Base-by-base conservation (phyloP, 2,113 vertebrate species). In the Chionodraco myersi region DNA sequence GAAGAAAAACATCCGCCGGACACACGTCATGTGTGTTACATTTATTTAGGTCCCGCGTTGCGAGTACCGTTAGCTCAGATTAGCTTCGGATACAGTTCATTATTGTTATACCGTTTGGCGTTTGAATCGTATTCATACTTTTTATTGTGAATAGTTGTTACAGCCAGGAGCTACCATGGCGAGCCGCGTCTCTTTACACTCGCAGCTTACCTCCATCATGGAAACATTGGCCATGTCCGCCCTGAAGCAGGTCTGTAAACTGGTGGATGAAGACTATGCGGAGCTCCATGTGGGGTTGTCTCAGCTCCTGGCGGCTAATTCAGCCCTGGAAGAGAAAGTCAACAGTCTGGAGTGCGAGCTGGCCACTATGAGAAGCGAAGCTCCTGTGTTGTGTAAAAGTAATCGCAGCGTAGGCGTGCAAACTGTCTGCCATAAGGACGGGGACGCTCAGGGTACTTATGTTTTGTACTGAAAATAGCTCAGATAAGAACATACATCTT, bases 201-300 rank as follows among this genome's bases (percentile, higher is more conserved):
- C 86, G 0, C 90, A 92, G 82, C 88, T 95, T 15, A 85, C 91
- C 66, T 89, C 90, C 83, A 86, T 94, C 48, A 91, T 94, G 90
- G 93, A 94, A 73, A 80, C 87, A 16, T 86, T 94, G 90, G 88
- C 89, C 44, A 77, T 77, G 60, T 89, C 89, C 54, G 88, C 85
- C 23, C 80, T 94, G 47, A 61, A 56, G 30, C 88, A 93, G 71
- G 81, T 94, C 51, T 92, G 86, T 74, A 79, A 88, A 41, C 81
- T 94, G 59, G 92, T 95, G 53, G 93, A 94, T 2, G 80, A 91
- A 18, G 93, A 94, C 57, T 77, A 91, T 16, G 58, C 71, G 3
- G 82, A 81, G 73, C 87, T 93, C 15, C 88, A 83, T 5, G 14
- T 68, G 21, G 90, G 94, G 23, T 26, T 94, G 47, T 88, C 89